Base-by-base conservation (phyloP, 2,113 vertebrate species). In the Phalacrocorax carbo region DNA sequence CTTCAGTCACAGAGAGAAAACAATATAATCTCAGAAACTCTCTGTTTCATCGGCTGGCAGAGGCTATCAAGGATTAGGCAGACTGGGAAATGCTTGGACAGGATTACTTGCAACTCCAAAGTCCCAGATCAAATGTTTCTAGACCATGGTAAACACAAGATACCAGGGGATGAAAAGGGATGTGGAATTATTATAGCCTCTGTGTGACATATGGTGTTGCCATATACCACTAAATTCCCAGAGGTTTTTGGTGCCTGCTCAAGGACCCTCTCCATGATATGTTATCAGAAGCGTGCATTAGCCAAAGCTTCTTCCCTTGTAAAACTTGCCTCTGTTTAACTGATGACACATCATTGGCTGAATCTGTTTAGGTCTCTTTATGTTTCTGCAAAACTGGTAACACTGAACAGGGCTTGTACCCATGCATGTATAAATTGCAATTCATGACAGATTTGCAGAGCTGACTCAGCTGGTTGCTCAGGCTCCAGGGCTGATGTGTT, bases 1-100 rank as follows among this genome's bases (percentile, higher is more conserved):
- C 90, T 94, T 90, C 82, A 94, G 51, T 96, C 51, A 44, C 29
- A 83, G 26, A 44, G 23, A 71, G 54, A 83, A 80, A 95, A 93
- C 54, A 92, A 16, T 86, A 62, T 57, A 1, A 36, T 82, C 85
- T 94, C 85, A 95, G 95, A 73, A 86, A 14, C 73, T 68, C 78
- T 75, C 83, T 87, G 78, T 91, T 93, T 91, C 46, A 44, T 93
- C 1, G 0, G 44, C 36, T 5, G 9, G 49, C 22, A 77, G 79
- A 77, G 61, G 42, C 66, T 80, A 13, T 55, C 34, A 51, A 88
- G 54, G 54, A 46, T 88, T 70, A 61, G 72, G 42, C 60, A 61
- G 86, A 14, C 42, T 87, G 93, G 93, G 61, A 93, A 85, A 22
- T 26, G 81, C 73, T 51, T 57, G 62, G 48, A 51, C 36, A 79